Percentiles rank a stretch among this genome's conserved stretches.
These are phyloP conservation scores for Cryptocephalus moraei DNA, from an alignment of 2,888 invertebrate genomes.

Conservation along the genomic window DNA sequence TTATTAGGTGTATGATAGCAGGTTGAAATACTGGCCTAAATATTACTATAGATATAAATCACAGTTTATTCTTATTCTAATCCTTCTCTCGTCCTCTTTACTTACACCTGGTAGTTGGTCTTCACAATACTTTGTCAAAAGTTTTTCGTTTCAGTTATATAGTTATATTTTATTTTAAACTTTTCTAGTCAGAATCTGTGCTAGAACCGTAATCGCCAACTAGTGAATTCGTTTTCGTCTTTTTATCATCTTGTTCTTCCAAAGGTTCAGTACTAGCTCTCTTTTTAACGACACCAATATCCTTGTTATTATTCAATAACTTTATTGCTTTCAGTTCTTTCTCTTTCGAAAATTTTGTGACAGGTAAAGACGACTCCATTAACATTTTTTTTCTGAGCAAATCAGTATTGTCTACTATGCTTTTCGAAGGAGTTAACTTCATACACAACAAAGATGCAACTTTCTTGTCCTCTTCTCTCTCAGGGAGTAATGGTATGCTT, in stretches of 20 bases:
- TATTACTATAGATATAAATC: too few species aligned
- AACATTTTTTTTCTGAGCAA: slow-evolving; percentile 29
- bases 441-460: slow-evolving; percentile 68
- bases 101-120: too few species aligned
- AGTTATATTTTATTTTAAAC: slow-evolving; percentile 2
- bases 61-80: too few species aligned
- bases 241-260: slow-evolving; percentile 1
- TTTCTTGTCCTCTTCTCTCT: slow-evolving; percentile 68
- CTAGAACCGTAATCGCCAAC: slow-evolving; percentile 30
- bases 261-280: slow-evolving; percentile 3
- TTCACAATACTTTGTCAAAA: too few species aligned
- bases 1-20: too few species aligned
- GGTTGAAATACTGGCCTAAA: too few species aligned
- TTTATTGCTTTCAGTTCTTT: slow-evolving; percentile 32
- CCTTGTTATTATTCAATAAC: slow-evolving; percentile 21
- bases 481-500: slow-evolving; percentile 66
- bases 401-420: slow-evolving; percentile 46
- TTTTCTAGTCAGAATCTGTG: slow-evolving; percentile 21
- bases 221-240: slow-evolving; percentile 16
- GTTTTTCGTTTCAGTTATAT: background rate
- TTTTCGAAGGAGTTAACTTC: slow-evolving; percentile 51
- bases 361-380: slow-evolving; percentile 30
- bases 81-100: too few species aligned
- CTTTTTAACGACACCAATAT: slow-evolving; percentile 22
- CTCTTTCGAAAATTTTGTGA: slow-evolving; percentile 25